Percentiles rank a stretch among this genome's conserved stretches.
These are phyloP conservation scores for Hemichromis elongatus DNA, from an alignment of 2,113 vertebrate genomes.

Conservation along the genomic window DNA sequence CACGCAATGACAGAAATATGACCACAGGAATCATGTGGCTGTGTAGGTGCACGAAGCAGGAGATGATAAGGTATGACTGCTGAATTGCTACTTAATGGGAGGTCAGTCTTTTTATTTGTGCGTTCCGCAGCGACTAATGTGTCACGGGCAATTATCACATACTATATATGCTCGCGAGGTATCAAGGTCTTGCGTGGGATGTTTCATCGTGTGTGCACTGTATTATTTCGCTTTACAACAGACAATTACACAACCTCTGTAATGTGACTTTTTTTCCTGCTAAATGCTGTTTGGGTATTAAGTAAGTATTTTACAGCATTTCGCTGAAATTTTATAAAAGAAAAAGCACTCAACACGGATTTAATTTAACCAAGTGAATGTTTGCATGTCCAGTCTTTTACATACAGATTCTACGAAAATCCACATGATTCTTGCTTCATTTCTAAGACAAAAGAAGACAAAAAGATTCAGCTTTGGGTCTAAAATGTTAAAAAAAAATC, in stretches of 20 bases:
- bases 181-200: conserved; percentile 13
- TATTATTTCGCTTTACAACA: conserved; percentile 7
- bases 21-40: conserved; percentile 19
- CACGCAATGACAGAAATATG: conserved; percentile 10
- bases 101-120: conserved; percentile 28
- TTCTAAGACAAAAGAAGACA: background rate
- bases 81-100: conserved; percentile 30
- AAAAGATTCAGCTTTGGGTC: background rate
- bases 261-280: background rate
- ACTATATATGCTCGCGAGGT: conserved; percentile 11
- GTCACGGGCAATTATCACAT: conserved; percentile 39
- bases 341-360: background rate
- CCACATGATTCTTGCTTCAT: background rate
- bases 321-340: background rate
- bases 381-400: background rate
- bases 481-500: background rate
- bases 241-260: conserved; percentile 26
- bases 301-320: background rate
- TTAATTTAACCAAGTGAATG: background rate
- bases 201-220: background rate
- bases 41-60: background rate
- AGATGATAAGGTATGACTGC: background rate
- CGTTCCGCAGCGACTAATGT: conserved; percentile 25
- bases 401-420: background rate
- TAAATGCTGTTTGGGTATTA: conserved; percentile 9